Conservation (phyloP, 2,113 vertebrate species). For the Sinocyclocheilus rhinocerous region DNA sequence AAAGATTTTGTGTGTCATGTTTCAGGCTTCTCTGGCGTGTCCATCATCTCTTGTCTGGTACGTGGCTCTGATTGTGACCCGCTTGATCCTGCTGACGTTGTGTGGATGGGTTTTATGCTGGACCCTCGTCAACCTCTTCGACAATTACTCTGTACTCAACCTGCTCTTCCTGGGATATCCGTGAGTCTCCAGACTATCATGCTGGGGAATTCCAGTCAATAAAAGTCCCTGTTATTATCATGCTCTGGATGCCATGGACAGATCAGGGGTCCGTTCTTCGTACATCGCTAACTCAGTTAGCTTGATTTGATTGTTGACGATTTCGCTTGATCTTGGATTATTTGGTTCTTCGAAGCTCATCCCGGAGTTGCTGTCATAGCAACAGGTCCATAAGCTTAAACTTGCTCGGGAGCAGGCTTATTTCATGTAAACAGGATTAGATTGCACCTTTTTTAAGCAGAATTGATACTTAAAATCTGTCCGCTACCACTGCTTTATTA, state of each 20-base stretch:
- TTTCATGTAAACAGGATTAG: too few relatives aligned
- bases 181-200: conserved; percentile 75
- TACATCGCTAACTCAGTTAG: too few relatives aligned
- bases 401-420: too few relatives aligned
- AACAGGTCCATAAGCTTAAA: too few relatives aligned
- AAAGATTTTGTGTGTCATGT: not conserved
- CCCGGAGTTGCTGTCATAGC: too few relatives aligned
- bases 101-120: conserved; percentile 97
- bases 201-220: not conserved
- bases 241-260: not conserved
- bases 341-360: too few relatives aligned
- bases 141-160: conserved; percentile 94
- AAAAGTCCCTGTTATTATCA: not conserved
- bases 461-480: too few relatives aligned
- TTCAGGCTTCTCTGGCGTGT: conserved; percentile 87
- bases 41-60: conserved; percentile 85
- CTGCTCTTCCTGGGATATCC: conserved; percentile 98
- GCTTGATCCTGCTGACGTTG: conserved; percentile 89
- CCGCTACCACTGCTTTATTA: too few relatives aligned
- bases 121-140: conserved; percentile 95
- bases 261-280: too few relatives aligned
- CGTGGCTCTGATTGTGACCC: conserved; percentile 80
- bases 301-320: too few relatives aligned
- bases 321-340: too few relatives aligned
- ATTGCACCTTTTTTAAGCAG: too few relatives aligned